Conservation (phyloP, 1,140 invertebrate species). For the Augochlora pura region DNA sequence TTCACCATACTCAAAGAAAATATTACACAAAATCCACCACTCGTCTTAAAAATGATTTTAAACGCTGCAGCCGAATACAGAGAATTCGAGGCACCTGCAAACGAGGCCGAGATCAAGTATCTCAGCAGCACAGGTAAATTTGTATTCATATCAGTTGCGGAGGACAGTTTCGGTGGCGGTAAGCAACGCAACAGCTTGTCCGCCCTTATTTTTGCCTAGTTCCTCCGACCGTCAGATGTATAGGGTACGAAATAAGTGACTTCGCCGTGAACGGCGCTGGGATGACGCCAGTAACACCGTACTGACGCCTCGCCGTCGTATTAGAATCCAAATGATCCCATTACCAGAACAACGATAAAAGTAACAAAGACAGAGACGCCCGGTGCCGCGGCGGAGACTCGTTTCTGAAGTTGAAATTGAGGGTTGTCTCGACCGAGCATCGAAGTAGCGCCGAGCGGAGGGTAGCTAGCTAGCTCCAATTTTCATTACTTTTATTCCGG, state of each 20-base stretch:
- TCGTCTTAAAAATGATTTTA: no score
- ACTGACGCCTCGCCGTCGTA: constrained; percentile 63
- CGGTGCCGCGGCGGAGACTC: constrained; percentile 46
- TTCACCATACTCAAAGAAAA: no score
- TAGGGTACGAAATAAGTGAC: background rate
- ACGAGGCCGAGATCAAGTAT: no score
- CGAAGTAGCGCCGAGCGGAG: constrained; percentile 12
- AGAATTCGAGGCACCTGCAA: no score
- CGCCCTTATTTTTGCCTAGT: background rate
- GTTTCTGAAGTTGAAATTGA: constrained; percentile 63
- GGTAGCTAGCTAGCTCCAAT: constrained; percentile 25
- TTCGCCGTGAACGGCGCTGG: constrained; percentile 4
- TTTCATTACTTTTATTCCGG: constrained; percentile 55
- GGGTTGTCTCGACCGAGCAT: constrained; percentile 47
- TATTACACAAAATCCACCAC: no score
- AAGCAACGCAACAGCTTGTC: constrained; percentile 3
- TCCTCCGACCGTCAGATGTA: constrained; percentile 7
- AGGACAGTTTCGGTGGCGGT: background rate
- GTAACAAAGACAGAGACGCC: constrained; percentile 70
- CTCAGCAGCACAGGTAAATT: background rate
- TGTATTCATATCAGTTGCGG: background rate
- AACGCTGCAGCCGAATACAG: no score
- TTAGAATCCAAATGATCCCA: constrained; percentile 75
- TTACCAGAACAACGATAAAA: constrained; percentile 75
- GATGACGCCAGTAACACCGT: constrained; percentile 43